These are phyloP conservation scores for Dicentrarchus labrax DNA, from an alignment of 2,113 vertebrate species.

Conservation along the genomic window DNA sequence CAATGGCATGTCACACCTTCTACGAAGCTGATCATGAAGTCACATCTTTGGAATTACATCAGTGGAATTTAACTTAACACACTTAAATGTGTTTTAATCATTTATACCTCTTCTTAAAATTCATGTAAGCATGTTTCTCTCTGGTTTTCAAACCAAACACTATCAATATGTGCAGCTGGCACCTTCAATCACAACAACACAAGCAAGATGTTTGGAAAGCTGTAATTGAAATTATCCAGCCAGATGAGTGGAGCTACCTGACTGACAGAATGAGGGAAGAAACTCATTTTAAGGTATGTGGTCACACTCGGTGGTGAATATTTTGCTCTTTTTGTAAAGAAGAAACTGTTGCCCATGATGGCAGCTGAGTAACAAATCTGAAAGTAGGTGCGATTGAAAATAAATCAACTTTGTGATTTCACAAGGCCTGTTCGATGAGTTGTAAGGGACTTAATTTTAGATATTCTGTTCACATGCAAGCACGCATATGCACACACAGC, in stretches of 20 bases:
- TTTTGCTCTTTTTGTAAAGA: constrained; percentile 48
- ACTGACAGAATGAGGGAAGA: constrained; percentile 37
- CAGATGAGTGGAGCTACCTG: constrained; percentile 55
- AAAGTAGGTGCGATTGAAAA: constrained; percentile 36
- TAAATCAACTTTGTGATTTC: constrained; percentile 52
- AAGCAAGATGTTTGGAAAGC: constrained; percentile 34
- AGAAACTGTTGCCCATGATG: constrained; percentile 39
- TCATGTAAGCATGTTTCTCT: background rate
- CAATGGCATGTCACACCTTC: background rate
- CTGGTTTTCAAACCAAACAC: constrained; percentile 1
- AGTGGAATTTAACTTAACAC: background rate
- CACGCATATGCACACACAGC: constrained; percentile 6
- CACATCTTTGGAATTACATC: background rate
- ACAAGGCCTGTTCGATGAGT: constrained; percentile 20
- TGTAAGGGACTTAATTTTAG: constrained; percentile 16
- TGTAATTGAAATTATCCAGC: constrained; percentile 60
- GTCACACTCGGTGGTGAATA: constrained; percentile 39
- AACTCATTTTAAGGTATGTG: constrained; percentile 54
- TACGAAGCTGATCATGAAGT: background rate
- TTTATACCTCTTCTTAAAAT: constrained; percentile 14
- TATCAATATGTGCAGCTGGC: constrained; percentile 17
- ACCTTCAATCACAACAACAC: constrained; percentile 33
- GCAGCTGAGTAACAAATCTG: constrained; percentile 53
- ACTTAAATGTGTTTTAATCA: background rate
- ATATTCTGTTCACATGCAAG: constrained; percentile 28